Percentiles rank a stretch among this genome's conserved stretches.
Conservation (phyloP, 1,140 invertebrate species). For the Drosophila subpulchrella region DNA sequence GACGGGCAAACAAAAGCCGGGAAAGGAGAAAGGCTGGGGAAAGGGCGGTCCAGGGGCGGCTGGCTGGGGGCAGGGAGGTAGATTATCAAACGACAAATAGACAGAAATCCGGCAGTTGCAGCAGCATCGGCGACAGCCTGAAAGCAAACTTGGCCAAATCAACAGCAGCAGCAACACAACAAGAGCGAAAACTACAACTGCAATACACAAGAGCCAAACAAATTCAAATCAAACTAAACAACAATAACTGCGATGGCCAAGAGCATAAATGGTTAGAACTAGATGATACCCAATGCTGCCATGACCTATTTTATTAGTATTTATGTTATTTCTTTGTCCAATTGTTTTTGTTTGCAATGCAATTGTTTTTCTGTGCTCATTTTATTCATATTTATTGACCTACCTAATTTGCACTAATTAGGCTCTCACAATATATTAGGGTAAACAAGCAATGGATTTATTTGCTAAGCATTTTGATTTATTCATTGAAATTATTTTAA, state of each 20-base stretch:
- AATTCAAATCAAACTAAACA: conserved; percentile 76
- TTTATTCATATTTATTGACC: not conserved
- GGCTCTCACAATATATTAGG: not conserved
- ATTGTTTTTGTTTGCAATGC: conserved; percentile 2
- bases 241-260: conserved; percentile 19
- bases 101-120: conserved; percentile 64
- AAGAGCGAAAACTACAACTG: conserved; percentile 28
- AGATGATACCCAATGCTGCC: conserved; percentile 1
- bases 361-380: not conserved
- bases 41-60: conserved; percentile 6
- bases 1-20: conserved; percentile 26
- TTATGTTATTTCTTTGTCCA: not conserved
- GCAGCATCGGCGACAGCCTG: conserved; percentile 54
- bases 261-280: conserved; percentile 6
- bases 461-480: not conserved
- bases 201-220: conserved; percentile 72
- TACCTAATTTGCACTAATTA: not conserved
- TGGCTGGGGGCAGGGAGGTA: conserved; percentile 41
- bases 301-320: not conserved
- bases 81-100: conserved; percentile 75
- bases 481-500: not conserved
- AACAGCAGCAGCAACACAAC: conserved; percentile 47
- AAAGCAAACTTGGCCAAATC: conserved; percentile 60
- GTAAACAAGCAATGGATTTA: not conserved
- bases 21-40: conserved; percentile 1